Evolutionary conservation across 1,140 invertebrate species (phyloP).

Genomic region (Atta texana): DNA sequence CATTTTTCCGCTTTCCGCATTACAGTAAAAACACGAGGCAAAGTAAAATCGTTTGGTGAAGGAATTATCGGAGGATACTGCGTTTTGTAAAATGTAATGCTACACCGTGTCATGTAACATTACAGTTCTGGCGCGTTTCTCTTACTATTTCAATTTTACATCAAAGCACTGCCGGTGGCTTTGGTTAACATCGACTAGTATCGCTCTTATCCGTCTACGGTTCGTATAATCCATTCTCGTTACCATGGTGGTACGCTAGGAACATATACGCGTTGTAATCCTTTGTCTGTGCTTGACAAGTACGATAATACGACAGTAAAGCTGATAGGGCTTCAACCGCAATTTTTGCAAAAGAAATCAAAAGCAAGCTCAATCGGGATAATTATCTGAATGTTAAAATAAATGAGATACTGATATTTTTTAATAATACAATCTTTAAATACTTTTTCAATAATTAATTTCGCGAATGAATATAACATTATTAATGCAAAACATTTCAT

Average conservation of each 20-base stretch:
- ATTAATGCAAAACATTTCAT: neutral
- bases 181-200: slow-evolving; percentile 42
- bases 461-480: neutral
- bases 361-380: slow-evolving; percentile 7
- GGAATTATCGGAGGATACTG: neutral
- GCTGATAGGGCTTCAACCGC: neutral
- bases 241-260: slow-evolving; percentile 9
- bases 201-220: slow-evolving; percentile 46
- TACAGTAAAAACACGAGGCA: neutral
- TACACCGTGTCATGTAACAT: slow-evolving; percentile 20
- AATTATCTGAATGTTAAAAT: slow-evolving; percentile 12
- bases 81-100: slow-evolving; percentile 10
- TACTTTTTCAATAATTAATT: slow-evolving; percentile 2
- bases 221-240: slow-evolving; percentile 41
- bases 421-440: neutral
- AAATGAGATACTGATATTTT: neutral
- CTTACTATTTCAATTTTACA: slow-evolving; percentile 44
- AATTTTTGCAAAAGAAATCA: slow-evolving; percentile 24
- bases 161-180: slow-evolving; percentile 40
- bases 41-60: neutral
- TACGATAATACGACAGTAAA: slow-evolving; percentile 32
- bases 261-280: slow-evolving; percentile 34
- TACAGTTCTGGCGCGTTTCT: slow-evolving; percentile 13
- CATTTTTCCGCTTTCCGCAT: neutral
- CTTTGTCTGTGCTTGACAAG: slow-evolving; percentile 49